Base-by-base conservation (phyloP, 30 jellyfish, hydroid and myxozoan species). In the Aurelia aurita complex sp. Pacific region DNA sequence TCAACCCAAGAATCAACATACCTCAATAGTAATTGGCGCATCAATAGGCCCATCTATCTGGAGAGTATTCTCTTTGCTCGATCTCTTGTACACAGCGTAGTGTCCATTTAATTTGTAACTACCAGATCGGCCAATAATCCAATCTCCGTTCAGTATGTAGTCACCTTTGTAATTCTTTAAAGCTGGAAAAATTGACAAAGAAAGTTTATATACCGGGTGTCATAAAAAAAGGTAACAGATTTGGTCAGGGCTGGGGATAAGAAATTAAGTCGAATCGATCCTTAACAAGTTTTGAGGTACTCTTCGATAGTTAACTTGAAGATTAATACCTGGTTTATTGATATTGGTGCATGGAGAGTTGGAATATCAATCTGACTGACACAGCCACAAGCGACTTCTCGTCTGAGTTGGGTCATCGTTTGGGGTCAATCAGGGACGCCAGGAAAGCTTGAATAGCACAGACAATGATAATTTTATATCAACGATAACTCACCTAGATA, bases 21-120 rank as follows among this genome's bases (percentile, higher is more conserved):
- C 97, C 92, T 88, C 97, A 16, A 88, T 59, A 33, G 85, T 74
- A 8, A 88, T 32, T 2, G 97, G 97, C 15, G 97, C 92, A 73
- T 88, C 89, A 40, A 81, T 88, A 4, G 97, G 97, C 14, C 97
- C 97, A 55, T 70, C 52, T 18, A 88, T 88, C 19, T n/a, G 32
- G 59, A 88, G n/a, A 16, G 67, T 10, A 16, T 88, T 83, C 34
- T 76, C 85, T 8, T 36, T 55, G 2, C 78, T 42, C 8, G 84
- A 64, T n/a, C 97, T 70, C 43, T 55, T 52, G 89, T 88, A 88
- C 0, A 54, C 78, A 11, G 97, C 97, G 46, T 72, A 81, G 35
- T 81, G 91, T 23, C 97, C 97, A 34, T 88, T 80, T 72, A 88
- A 54, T 42, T 74, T 65, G 62, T 75, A 75, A 1, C 18, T 4